Percentiles rank a stretch among this genome's conserved stretches.
phyloP scores from a whole-genome alignment of 2,113 vertebrate species.

The Diglossa brunneiventris region DNA sequence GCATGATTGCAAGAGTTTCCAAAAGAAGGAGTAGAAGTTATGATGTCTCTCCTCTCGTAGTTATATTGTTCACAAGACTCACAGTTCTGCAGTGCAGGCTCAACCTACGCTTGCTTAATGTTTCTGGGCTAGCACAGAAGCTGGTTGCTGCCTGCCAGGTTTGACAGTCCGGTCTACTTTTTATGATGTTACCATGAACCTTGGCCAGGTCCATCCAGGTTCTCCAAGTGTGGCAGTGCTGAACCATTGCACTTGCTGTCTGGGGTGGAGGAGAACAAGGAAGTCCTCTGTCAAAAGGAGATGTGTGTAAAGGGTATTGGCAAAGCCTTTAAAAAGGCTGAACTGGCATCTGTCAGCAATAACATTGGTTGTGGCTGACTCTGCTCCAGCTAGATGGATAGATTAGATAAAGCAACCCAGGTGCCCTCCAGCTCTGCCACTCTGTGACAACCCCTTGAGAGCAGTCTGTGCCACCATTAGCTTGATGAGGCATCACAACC shows the following conservation, averaged over 20 bases:
- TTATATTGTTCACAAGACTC: background rate
- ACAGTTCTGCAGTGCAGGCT: background rate
- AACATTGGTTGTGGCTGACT: rapidly evolving
- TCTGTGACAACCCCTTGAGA: background rate
- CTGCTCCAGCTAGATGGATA: background rate
- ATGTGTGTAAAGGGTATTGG: background rate
- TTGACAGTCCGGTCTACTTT: background rate
- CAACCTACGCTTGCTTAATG: background rate
- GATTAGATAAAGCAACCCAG: background rate
- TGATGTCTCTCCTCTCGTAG: rapidly evolving
- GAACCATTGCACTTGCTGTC: background rate
- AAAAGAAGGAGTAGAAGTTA: background rate
- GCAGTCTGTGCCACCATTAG: background rate
- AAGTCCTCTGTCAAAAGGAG: background rate
- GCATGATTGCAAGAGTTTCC: background rate
- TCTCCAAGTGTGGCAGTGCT: background rate
- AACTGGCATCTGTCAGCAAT: background rate
- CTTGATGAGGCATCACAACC: background rate
- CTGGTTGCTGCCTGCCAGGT: background rate
- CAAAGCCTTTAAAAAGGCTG: background rate
- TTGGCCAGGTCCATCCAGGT: background rate
- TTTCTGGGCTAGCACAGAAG: background rate
- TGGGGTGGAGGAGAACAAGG: background rate
- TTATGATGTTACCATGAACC: background rate
- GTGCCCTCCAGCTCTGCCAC: background rate